A percentile compares a stretch with the other conserved stretches of the same genome.
Conservation (phyloP, 2,797 vertebrate species). For the Sternotherus odoratus region DNA sequence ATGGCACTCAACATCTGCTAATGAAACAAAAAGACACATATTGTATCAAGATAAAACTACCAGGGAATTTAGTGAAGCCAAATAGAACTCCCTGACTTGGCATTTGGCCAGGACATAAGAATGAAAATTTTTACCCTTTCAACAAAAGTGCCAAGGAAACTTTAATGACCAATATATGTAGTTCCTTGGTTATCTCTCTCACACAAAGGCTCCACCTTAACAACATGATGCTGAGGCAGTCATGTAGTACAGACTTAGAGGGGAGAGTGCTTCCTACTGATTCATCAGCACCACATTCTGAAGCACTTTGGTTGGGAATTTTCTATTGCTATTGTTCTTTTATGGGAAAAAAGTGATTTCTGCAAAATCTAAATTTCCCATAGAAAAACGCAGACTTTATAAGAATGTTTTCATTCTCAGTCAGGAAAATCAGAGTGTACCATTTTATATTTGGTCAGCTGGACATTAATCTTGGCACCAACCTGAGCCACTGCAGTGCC, state of each 20-base stretch:
- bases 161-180: neutral
- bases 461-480: neutral
- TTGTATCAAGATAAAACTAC: neutral
- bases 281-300: neutral
- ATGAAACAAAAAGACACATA: neutral
- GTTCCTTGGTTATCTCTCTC: neutral
- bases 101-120: neutral
- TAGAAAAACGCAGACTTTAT: neutral
- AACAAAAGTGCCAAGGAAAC: neutral
- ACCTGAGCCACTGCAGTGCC: accelerated
- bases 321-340: neutral
- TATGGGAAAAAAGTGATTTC: neutral
- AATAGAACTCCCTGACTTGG: neutral
- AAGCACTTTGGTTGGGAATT: neutral
- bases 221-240: neutral
- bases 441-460: neutral
- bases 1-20: neutral
- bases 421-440: neutral
- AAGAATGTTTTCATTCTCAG: neutral
- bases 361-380: neutral
- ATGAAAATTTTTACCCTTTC: neutral
- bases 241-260: neutral
- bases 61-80: neutral
- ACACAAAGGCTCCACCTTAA: accelerated
- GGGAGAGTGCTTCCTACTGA: accelerated